A percentile compares a stretch with the other conserved stretches of the same genome.
phyloP scores from a whole-genome alignment of 2,797 vertebrate species.

The Calcarius lapponicus region DNA sequence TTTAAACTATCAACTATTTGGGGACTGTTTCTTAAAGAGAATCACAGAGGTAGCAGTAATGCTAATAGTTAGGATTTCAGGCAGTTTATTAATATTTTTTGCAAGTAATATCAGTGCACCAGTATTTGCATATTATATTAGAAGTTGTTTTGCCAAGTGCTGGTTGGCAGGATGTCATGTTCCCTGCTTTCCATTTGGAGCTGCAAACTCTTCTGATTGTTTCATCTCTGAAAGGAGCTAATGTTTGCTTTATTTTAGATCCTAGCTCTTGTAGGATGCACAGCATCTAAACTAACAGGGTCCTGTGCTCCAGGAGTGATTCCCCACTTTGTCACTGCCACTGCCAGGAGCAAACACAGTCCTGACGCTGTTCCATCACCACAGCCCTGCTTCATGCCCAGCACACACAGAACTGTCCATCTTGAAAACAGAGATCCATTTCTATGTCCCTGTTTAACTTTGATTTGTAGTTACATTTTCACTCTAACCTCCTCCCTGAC shows the following conservation, averaged over 20 bases:
- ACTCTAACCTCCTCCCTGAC: not conserved
- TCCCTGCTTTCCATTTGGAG: constrained; percentile 25
- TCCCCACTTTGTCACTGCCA: not conserved
- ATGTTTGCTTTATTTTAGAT: constrained; percentile 6
- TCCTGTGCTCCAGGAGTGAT: not conserved
- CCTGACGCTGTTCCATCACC: not conserved
- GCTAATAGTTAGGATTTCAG: not conserved
- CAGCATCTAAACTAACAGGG: not conserved
- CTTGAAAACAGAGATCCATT: constrained; percentile 9
- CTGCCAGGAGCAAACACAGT: not conserved
- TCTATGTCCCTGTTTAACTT: constrained; percentile 8
- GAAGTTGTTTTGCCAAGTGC: constrained; percentile 31
- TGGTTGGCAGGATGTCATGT: constrained; percentile 35
- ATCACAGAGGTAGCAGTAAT: not conserved
- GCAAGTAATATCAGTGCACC: not conserved
- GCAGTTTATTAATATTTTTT: not conserved
- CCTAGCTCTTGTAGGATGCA: not conserved
- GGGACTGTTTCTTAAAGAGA: not conserved
- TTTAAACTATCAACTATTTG: not conserved
- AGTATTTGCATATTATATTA: constrained; percentile 7
- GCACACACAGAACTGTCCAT: not conserved
- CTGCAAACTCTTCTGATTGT: not conserved
- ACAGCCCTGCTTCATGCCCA: not conserved
- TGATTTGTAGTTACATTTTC: constrained; percentile 40
- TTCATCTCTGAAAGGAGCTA: constrained; percentile 7